Percentiles rank a stretch among this genome's conserved stretches.
These are phyloP conservation scores for Gouania willdenowi DNA, from an alignment of 2,797 vertebrate species.

Conservation along the genomic window DNA sequence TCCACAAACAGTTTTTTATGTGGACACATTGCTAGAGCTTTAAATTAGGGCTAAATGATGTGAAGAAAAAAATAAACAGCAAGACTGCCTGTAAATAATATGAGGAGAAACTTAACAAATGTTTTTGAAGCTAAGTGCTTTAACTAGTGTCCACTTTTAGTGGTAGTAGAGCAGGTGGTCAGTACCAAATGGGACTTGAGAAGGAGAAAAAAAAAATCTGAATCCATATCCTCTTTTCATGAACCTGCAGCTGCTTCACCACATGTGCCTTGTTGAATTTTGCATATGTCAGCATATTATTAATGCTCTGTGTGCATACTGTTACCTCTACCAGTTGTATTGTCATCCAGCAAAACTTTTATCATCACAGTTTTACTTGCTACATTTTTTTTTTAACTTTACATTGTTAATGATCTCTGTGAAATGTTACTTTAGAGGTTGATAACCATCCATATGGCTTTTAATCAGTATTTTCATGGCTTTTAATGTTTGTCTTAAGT, in stretches of 20 bases:
- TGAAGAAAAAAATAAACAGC: too few relatives aligned
- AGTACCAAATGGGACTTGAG: constrained; percentile 28
- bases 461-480: constrained; percentile 30
- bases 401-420: background rate
- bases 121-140: constrained; percentile 13
- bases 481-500: constrained; percentile 39
- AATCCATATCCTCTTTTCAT: constrained; percentile 75
- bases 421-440: constrained; percentile 5
- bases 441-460: constrained; percentile 24
- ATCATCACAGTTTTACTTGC: too few relatives aligned
- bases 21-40: too few relatives aligned
- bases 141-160: constrained; percentile 12
- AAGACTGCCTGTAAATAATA: too few relatives aligned
- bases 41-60: too few relatives aligned
- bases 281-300: too few relatives aligned
- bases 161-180: constrained; percentile 17
- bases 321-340: constrained; percentile 16
- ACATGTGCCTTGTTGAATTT: too few relatives aligned
- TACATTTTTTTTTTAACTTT: too few relatives aligned
- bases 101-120: background rate
- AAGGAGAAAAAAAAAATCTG: constrained; percentile 46
- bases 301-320: constrained; percentile 11
- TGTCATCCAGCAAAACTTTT: too few relatives aligned
- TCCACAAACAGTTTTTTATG: too few relatives aligned
- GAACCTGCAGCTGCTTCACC: constrained; percentile 29